Percentiles rank a stretch among this genome's conserved stretches.
These are phyloP conservation scores for Peromyscus maniculatus DNA, from an alignment of 2,113 vertebrate species.

Conservation along the genomic window DNA sequence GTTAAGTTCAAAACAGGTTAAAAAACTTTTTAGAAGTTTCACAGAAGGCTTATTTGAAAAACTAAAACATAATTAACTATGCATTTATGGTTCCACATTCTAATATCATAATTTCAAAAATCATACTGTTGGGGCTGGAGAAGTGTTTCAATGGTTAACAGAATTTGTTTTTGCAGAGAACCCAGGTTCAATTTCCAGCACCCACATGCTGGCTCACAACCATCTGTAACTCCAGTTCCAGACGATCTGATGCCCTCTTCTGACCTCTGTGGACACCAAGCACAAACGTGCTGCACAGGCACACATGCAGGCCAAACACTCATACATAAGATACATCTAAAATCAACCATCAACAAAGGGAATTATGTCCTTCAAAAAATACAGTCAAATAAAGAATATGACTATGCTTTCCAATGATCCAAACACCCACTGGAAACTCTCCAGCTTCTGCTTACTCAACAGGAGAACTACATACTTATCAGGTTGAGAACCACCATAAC, in stretches of 20 bases:
- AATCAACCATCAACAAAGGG: not conserved
- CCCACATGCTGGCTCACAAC: not conserved
- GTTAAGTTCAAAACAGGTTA: not conserved
- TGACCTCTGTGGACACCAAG: not conserved
- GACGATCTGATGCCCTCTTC: not conserved
- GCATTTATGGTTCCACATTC: slow-evolving; percentile 8
- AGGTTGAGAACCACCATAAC: not conserved
- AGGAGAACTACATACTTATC: not conserved
- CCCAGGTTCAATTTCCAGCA: not conserved
- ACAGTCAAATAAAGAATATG: not conserved
- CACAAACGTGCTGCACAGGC: not conserved
- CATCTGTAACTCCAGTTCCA: not conserved
- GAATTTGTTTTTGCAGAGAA: not conserved
- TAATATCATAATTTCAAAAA: not conserved
- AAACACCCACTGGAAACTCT: slow-evolving; percentile 14
- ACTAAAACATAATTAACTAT: not conserved
- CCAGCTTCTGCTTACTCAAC: not conserved
- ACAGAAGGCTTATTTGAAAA: not conserved
- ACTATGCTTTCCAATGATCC: not conserved
- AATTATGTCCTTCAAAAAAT: slow-evolving; percentile 12
- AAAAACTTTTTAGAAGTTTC: slow-evolving; percentile 8
- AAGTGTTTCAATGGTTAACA: not conserved
- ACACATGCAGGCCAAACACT: not conserved
- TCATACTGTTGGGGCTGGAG: not conserved
- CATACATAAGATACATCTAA: not conserved